Percentiles rank a stretch among this genome's conserved stretches.
Conservation (phyloP, 2,113 vertebrate genomes). For the rat (Rattus norvegicus) region GRCr8 NC_086020.1:140258501-140259000, state of each 20-base stretch:
- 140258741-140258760: background rate
- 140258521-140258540: background rate
- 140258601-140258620: no score
- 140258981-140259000: background rate
- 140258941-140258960: background rate
- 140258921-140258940: no score
- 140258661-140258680: background rate
- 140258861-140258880: background rate
- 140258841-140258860: background rate
- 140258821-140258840: background rate
- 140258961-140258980: background rate
- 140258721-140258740: background rate
- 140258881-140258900: background rate
- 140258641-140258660: background rate
- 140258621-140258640: background rate
- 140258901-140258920: background rate
- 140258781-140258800: background rate
- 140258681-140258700: background rate
- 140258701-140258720: background rate
- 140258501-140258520: background rate
- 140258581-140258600: background rate
- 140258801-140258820: background rate
- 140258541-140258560: background rate
- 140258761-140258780: background rate
- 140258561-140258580: background rate